These are phyloP conservation scores for Conomelus anceps DNA, from an alignment of 2,888 invertebrate genomes.

Conservation along the genomic window DNA sequence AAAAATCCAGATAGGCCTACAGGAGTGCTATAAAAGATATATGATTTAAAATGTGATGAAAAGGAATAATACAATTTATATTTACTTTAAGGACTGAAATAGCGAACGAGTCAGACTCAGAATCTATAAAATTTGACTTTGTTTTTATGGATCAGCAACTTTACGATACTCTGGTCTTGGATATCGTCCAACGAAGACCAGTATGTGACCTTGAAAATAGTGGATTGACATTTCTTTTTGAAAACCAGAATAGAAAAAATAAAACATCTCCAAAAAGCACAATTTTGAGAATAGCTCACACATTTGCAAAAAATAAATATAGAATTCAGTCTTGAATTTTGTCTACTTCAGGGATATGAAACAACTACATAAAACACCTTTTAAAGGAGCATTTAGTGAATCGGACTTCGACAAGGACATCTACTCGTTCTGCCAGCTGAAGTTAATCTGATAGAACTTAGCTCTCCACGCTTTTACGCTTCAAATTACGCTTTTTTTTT, in stretches of 20 bases:
- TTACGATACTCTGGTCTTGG: background rate
- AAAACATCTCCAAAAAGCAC: background rate
- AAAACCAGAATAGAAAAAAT: background rate
- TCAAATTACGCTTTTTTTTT: too few relatives aligned
- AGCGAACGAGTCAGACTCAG: background rate
- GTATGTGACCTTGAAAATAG: background rate
- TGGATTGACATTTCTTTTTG: background rate
- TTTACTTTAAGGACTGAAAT: background rate
- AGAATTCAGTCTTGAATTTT: too few relatives aligned
- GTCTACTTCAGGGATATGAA: too few relatives aligned
- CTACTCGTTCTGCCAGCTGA: too few relatives aligned
- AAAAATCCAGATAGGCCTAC: too few relatives aligned
- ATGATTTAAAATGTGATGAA: background rate
- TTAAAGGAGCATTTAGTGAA: too few relatives aligned
- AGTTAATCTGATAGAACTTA: too few relatives aligned
- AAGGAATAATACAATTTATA: background rate
- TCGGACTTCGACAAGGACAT: too few relatives aligned
- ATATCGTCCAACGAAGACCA: background rate
- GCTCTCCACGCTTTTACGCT: too few relatives aligned
- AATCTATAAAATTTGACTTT: background rate
- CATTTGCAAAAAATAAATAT: background rate
- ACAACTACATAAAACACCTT: too few relatives aligned
- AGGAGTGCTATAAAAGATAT: too few relatives aligned
- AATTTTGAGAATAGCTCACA: background rate
- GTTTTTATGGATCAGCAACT: background rate